Evolutionary conservation across 1,140 invertebrate species (phyloP).

Genomic region (Brachionus rotundiformis): DNA sequence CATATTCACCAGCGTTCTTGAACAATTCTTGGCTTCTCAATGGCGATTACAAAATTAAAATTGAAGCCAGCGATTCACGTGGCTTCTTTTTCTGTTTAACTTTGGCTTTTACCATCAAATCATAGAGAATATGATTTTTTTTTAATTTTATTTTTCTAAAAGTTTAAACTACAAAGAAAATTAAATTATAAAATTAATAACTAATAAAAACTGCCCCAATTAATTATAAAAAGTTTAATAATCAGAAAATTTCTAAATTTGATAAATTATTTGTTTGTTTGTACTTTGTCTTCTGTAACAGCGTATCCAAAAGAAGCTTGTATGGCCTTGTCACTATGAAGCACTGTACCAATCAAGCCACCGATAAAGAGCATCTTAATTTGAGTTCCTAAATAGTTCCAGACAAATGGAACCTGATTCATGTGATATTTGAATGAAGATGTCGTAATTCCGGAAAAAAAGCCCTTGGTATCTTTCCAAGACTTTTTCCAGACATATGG

Average conservation of each 20-base stretch:
- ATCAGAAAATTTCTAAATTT: no score
- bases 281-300: constrained; percentile 16
- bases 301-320: constrained; percentile 35
- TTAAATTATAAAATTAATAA: no score
- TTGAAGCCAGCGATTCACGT: background rate
- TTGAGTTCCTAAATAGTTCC: constrained; percentile 21
- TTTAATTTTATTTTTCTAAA: no score
- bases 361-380: constrained; percentile 46
- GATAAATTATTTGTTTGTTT: background rate
- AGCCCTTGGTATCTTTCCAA: background rate
- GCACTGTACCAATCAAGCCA: background rate
- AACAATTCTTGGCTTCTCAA: constrained; percentile 43
- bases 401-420: constrained; percentile 51
- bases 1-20: constrained; percentile 45
- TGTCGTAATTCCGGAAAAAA: constrained; percentile 8
- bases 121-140: no score
- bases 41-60: constrained; percentile 31
- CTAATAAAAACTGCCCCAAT: background rate
- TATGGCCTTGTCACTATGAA: background rate
- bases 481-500: constrained; percentile 4
- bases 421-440: constrained; percentile 41
- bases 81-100: constrained; percentile 40
- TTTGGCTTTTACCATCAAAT: constrained; percentile 41
- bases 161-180: no score
- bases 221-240: background rate